These are phyloP conservation scores for Drosophila serrata DNA, from an alignment of 1,140 invertebrate genomes.

Conservation along the genomic window DNA sequence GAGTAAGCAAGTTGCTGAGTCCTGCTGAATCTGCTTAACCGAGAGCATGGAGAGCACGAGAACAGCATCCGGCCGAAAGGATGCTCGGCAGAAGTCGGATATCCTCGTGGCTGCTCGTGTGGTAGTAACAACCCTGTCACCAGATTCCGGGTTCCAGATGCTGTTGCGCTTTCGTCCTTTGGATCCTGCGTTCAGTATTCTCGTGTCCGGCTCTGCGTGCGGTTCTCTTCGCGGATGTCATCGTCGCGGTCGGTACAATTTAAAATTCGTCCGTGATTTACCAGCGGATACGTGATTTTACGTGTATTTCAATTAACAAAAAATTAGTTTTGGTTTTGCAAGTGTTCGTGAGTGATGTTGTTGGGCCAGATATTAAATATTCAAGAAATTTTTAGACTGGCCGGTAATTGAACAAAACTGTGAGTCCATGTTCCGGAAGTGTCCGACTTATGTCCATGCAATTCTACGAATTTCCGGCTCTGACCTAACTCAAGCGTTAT, in stretches of 20 bases:
- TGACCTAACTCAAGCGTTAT: slow-evolving; percentile 50
- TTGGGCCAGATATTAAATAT: slow-evolving; percentile 54
- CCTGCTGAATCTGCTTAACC: slow-evolving; percentile 62
- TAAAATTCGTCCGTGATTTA: slow-evolving; percentile 3
- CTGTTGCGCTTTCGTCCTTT: slow-evolving; percentile 75
- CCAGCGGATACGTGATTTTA: slow-evolving; percentile 27
- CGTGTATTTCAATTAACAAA: slow-evolving; percentile 54
- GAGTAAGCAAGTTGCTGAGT: slow-evolving; percentile 48
- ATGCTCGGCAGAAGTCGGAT: slow-evolving; percentile 9
- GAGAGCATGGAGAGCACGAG: slow-evolving; percentile 2
- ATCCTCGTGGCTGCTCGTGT: slow-evolving; percentile 13
- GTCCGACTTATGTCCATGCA: slow-evolving; percentile 15
- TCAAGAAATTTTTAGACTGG: slow-evolving; percentile 40
- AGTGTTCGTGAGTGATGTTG: slow-evolving; percentile 13
- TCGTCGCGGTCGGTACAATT: slow-evolving; percentile 14
- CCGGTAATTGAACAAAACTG: slow-evolving; percentile 35
- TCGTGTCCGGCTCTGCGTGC: slow-evolving; percentile 78
- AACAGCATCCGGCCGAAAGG: slow-evolving; percentile 59
- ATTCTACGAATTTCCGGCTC: slow-evolving; percentile 34
- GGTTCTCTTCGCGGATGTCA: slow-evolving; percentile 47
- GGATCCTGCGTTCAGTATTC: slow-evolving; percentile 65
- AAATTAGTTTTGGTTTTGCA: neutral
- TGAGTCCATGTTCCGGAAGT: slow-evolving; percentile 29
- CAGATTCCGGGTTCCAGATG: slow-evolving; percentile 36
- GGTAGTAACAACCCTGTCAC: slow-evolving; percentile 54